phyloP scores from a whole-genome alignment of 2,888 invertebrate genomes.

The Celastrina argiolus region DNA sequence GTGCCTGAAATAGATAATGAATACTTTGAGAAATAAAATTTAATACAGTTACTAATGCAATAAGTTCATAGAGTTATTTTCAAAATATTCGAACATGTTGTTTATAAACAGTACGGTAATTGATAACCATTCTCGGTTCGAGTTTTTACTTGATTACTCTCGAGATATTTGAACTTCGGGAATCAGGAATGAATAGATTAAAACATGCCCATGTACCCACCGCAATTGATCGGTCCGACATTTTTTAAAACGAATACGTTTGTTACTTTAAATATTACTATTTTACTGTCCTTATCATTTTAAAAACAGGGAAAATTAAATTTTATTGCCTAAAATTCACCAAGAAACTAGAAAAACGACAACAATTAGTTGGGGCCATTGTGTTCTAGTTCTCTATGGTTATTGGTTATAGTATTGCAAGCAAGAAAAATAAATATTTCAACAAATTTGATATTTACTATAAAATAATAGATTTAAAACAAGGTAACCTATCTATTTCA shows the following conservation, averaged over 20 bases:
- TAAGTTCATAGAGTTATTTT: background rate
- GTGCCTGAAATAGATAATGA: conserved; percentile 46
- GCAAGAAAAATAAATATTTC: too few relatives aligned
- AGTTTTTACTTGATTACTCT: conserved; percentile 32
- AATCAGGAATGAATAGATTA: conserved; percentile 8
- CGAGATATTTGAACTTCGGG: conserved; percentile 29
- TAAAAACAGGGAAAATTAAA: background rate
- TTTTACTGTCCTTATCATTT: background rate
- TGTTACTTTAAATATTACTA: background rate
- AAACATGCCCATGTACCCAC: conserved; percentile 45
- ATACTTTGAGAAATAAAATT: too few relatives aligned
- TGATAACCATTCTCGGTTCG: conserved; percentile 24
- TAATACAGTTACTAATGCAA: too few relatives aligned
- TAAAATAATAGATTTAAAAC: too few relatives aligned
- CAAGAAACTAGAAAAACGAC: conserved; percentile 38
- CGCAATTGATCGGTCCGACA: conserved; percentile 63
- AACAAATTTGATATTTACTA: too few relatives aligned
- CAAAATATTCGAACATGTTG: background rate
- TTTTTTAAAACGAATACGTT: conserved; percentile 34
- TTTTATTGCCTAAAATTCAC: background rate
- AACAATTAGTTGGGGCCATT: conserved; percentile 60
- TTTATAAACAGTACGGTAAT: background rate
- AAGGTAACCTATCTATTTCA: too few relatives aligned
- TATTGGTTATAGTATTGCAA: too few relatives aligned
- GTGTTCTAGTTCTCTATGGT: background rate